Conservation (phyloP, 2,888 invertebrate genomes). For the Philereme vetulata region DNA sequence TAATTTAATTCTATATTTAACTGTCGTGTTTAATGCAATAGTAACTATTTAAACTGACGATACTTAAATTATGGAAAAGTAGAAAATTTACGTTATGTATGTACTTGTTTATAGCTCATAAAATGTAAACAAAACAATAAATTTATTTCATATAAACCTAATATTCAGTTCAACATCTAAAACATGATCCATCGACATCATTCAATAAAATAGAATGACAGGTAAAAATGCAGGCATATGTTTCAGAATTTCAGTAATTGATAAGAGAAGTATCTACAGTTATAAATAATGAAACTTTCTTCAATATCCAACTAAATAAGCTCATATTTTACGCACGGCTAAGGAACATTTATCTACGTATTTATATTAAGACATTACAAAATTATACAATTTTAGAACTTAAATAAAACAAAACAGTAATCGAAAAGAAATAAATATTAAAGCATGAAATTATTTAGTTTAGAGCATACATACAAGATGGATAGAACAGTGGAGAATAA, state of each 20-base stretch:
- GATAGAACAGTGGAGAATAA: slow-evolving; percentile 60
- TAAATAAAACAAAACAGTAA: slow-evolving; percentile 48
- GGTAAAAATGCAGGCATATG: slow-evolving; percentile 8
- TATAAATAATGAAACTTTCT: slow-evolving; percentile 29
- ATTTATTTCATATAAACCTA: slow-evolving; percentile 78
- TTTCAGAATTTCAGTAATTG: slow-evolving; percentile 15
- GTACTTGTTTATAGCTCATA: slow-evolving; percentile 28
- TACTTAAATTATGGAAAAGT: not conserved
- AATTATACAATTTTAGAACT: slow-evolving; percentile 32
- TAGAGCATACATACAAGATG: slow-evolving; percentile 40
- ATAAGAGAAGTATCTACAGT: slow-evolving; percentile 19
- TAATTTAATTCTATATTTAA: not conserved
- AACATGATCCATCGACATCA: slow-evolving; percentile 45
- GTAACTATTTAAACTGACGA: slow-evolving; percentile 1
- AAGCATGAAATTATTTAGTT: slow-evolving; percentile 42
- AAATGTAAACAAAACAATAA: slow-evolving; percentile 49
- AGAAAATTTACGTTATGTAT: not conserved
- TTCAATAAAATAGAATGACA: slow-evolving; percentile 24
- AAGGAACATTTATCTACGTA: slow-evolving; percentile 41
- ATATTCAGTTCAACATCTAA: slow-evolving; percentile 76
- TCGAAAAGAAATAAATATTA: slow-evolving; percentile 60
- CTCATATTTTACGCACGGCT: slow-evolving; percentile 41
- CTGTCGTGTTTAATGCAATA: not conserved
- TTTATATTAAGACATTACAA: slow-evolving; percentile 34
- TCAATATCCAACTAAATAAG: slow-evolving; percentile 31